Conservation (phyloP, 2,797 vertebrate genomes). For the Melopsittacus undulatus region DNA sequence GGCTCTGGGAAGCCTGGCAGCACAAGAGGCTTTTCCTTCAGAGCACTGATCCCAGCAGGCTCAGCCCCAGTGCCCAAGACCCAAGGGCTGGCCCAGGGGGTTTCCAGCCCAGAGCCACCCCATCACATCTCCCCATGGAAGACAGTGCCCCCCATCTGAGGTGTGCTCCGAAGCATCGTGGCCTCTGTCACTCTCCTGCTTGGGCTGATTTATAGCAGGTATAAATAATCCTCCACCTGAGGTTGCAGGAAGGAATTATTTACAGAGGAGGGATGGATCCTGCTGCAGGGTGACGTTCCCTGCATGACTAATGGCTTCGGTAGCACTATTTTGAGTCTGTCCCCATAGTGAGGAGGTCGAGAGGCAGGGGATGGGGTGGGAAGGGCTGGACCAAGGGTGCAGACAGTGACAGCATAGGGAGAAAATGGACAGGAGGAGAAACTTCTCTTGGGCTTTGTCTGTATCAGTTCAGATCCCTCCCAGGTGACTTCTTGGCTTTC, state of each 20-base stretch:
- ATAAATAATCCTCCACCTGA: not conserved
- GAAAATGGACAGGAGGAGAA: not conserved
- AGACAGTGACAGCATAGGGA: not conserved
- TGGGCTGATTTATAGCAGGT: not conserved
- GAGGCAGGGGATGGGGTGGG: not conserved
- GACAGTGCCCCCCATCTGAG: rapidly evolving
- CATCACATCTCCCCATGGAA: rapidly evolving
- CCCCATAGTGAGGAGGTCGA: not conserved
- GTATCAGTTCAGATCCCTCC: not conserved
- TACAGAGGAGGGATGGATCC: not conserved
- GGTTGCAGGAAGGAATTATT: not conserved
- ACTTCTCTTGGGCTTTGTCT: not conserved
- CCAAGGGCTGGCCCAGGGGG: not conserved
- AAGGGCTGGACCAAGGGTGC: not conserved
- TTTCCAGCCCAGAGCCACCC: not conserved
- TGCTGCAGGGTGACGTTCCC: not conserved
- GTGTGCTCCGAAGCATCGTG: rapidly evolving
- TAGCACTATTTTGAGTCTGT: not conserved
- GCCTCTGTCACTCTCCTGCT: not conserved
- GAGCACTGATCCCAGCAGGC: rapidly evolving
- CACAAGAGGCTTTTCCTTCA: not conserved
- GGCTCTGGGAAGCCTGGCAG: not conserved
- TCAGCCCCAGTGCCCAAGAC: rapidly evolving
- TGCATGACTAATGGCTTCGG: not conserved
- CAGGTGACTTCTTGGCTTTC: not conserved